These are phyloP conservation scores for Orthochromis malagaraziensis DNA, from an alignment of 2,113 vertebrate genomes.

Conservation along the genomic window DNA sequence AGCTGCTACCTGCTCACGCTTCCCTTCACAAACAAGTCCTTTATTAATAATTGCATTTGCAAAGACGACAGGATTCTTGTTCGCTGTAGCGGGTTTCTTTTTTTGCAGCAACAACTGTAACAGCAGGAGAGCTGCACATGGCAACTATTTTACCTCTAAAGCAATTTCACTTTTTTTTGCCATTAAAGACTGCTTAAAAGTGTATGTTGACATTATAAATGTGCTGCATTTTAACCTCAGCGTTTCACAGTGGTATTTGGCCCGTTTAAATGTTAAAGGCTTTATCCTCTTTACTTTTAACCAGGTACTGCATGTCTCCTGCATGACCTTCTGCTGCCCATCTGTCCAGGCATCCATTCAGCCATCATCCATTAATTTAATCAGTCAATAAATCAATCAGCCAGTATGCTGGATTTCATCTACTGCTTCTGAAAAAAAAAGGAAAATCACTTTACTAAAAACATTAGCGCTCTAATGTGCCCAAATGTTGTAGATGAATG, in stretches of 20 bases:
- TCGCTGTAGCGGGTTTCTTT: not conserved
- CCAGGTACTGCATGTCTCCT: not conserved
- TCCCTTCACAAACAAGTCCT: not conserved
- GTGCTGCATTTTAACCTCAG: not conserved
- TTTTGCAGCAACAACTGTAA: not conserved
- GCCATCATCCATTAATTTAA: not conserved
- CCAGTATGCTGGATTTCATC: not conserved
- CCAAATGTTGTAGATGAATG: not conserved
- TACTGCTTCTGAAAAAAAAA: not conserved
- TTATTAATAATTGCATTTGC: slow-evolving; percentile 3
- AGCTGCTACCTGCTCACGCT: not conserved
- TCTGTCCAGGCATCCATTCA: not conserved
- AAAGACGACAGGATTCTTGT: not conserved
- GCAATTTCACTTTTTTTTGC: not conserved
- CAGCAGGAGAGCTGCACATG: not conserved
- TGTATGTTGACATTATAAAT: not conserved
- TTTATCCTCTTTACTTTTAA: not conserved
- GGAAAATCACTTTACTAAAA: not conserved
- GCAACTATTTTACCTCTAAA: not conserved
- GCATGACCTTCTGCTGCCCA: not conserved
- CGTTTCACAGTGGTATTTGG: not conserved
- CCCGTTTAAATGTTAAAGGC: not conserved
- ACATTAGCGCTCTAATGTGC: not conserved
- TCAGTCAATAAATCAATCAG: not conserved
- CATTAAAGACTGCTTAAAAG: not conserved